phyloP scores from a whole-genome alignment of 2,113 vertebrate genomes.

The Syrmaticus mikado region DNA sequence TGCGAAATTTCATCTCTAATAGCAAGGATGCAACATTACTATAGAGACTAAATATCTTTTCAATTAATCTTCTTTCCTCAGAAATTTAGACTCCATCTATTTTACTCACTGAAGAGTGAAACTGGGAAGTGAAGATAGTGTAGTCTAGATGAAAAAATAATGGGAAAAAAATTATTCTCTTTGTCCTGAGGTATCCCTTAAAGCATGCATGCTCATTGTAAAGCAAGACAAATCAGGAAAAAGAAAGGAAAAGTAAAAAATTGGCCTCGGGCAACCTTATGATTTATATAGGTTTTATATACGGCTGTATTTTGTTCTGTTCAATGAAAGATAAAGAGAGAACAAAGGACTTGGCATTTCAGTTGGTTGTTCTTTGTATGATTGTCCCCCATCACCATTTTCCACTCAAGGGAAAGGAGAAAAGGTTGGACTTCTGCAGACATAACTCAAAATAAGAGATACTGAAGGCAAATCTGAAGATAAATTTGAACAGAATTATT shows the following conservation, averaged over 20 bases:
- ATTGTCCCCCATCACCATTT: neutral
- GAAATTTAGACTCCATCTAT: constrained; percentile 3
- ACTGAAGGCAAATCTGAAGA: neutral
- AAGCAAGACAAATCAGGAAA: constrained; percentile 48
- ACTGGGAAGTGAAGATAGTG: neutral
- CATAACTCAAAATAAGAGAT: neutral
- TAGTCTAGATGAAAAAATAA: constrained; percentile 24
- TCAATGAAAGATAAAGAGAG: constrained; percentile 43
- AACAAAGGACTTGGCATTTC: constrained; percentile 28
- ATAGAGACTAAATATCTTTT: constrained; percentile 35
- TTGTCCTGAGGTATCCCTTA: constrained; percentile 26
- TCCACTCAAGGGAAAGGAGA: neutral
- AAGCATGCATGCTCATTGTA: constrained; percentile 23
- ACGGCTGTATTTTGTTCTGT: constrained; percentile 28
- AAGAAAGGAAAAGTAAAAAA: constrained; percentile 15
- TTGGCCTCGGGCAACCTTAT: constrained; percentile 13
- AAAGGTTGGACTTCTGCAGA: neutral
- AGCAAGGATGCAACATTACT: neutral
- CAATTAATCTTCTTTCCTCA: constrained; percentile 23
- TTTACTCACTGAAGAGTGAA: neutral
- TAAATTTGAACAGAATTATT: constrained; percentile 4
- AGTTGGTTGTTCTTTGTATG: neutral
- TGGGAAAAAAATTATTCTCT: neutral
- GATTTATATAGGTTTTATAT: constrained; percentile 21
- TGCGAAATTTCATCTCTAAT: neutral